phyloP scores from a whole-genome alignment of 2,888 invertebrate species.

The Thyatira batis region DNA sequence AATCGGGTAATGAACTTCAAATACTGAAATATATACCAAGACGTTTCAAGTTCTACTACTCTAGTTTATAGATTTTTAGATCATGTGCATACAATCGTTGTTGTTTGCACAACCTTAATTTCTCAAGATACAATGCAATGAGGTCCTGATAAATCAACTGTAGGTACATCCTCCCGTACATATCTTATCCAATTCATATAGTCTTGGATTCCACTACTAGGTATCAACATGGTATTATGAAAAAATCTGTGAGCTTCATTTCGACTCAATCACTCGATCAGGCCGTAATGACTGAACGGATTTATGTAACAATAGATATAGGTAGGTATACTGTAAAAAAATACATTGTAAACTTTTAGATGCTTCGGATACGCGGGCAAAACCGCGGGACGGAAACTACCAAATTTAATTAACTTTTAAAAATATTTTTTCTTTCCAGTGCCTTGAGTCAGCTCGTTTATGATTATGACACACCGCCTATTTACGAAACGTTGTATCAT shows the following conservation, averaged over 20 bases:
- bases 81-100: background rate
- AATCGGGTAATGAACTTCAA: slow-evolving; percentile 3
- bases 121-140: background rate
- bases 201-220: no score
- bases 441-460: slow-evolving; percentile 28
- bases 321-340: no score
- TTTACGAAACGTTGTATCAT: slow-evolving; percentile 23
- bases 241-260: no score
- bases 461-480: slow-evolving; percentile 32
- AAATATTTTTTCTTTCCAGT: slow-evolving; percentile 22
- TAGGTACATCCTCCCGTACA: no score
- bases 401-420: background rate
- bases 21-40: background rate
- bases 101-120: background rate
- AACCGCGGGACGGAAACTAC: background rate
- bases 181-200: no score
- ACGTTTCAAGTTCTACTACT: background rate
- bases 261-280: no score
- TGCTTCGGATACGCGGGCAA: background rate
- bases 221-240: no score
- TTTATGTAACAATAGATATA: no score
- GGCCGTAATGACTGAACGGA: no score
- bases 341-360: background rate
- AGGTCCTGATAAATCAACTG: background rate
- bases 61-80: background rate